Conservation (phyloP, 1,140 invertebrate species). For the Pomacea maculata region DNA sequence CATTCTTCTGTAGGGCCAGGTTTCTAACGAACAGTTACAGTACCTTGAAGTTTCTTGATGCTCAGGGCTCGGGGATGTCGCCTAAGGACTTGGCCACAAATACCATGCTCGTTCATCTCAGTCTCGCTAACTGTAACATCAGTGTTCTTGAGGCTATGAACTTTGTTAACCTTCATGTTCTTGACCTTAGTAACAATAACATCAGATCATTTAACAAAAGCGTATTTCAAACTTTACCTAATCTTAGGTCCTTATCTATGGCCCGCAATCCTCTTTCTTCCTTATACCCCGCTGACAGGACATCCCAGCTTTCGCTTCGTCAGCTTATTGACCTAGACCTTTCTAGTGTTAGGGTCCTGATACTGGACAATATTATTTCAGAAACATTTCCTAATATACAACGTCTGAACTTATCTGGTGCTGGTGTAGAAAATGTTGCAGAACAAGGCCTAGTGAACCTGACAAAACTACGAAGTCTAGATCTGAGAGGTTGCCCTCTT, state of each 20-base stretch:
- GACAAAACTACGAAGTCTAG: background rate
- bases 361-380: background rate
- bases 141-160: background rate
- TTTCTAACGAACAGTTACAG: background rate
- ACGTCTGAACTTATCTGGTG: background rate
- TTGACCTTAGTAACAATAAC: slow-evolving; percentile 20
- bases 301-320: background rate
- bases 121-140: slow-evolving; percentile 11
- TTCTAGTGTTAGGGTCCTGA: background rate
- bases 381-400: background rate
- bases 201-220: background rate
- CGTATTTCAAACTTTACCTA: background rate
- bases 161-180: slow-evolving; percentile 16
- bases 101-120: slow-evolving; percentile 20
- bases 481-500: slow-evolving; percentile 8
- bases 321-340: background rate
- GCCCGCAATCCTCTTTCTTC: background rate
- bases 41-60: background rate
- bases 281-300: background rate
- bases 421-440: background rate
- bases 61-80: background rate
- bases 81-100: background rate
- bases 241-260: background rate
- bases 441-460: background rate
- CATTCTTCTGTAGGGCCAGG: slow-evolving; percentile 7